These are phyloP conservation scores for Anarrhichthys ocellatus DNA, from an alignment of 2,113 vertebrate species.

Conservation along the genomic window DNA sequence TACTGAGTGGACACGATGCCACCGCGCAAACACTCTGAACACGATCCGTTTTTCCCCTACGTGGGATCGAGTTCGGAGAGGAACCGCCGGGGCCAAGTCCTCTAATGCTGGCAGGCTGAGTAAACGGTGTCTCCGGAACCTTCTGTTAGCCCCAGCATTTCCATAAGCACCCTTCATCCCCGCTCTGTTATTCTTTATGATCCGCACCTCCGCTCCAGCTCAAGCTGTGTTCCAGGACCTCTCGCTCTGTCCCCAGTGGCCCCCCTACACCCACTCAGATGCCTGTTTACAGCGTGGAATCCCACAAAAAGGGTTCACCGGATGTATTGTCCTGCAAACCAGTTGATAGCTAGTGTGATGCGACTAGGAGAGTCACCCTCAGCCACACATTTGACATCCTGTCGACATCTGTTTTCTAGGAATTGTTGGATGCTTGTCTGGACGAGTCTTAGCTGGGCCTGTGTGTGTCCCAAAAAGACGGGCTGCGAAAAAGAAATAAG, in stretches of 20 bases:
- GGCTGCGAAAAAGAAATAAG: background rate
- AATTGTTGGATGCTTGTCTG: conserved; percentile 19
- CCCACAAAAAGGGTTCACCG: background rate
- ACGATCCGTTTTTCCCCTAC: conserved; percentile 33
- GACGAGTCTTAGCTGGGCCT: conserved; percentile 17
- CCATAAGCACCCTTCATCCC: conserved; percentile 74
- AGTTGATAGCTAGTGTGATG: conserved; percentile 5
- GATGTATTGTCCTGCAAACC: conserved; percentile 15
- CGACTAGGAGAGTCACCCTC: conserved; percentile 8
- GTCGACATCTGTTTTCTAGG: conserved; percentile 52
- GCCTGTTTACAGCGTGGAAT: conserved; percentile 15
- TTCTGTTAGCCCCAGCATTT: conserved; percentile 65
- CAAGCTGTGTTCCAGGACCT: conserved; percentile 59
- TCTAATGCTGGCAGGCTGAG: conserved; percentile 73
- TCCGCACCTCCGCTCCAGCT: conserved; percentile 72
- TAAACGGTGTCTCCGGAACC: conserved; percentile 76
- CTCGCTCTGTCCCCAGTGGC: conserved; percentile 34
- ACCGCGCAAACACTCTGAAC: conserved; percentile 33
- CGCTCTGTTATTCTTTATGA: conserved; percentile 74
- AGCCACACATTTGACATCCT: conserved; percentile 19
- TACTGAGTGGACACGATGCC: conserved; percentile 23
- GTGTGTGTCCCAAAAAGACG: conserved; percentile 19
- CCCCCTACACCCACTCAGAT: conserved; percentile 19
- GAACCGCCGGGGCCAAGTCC: conserved; percentile 44
- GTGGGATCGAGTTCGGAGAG: conserved; percentile 26